Base-by-base conservation (phyloP, 1,140 invertebrate species). In the Temnothorax curvispinosus region DNA sequence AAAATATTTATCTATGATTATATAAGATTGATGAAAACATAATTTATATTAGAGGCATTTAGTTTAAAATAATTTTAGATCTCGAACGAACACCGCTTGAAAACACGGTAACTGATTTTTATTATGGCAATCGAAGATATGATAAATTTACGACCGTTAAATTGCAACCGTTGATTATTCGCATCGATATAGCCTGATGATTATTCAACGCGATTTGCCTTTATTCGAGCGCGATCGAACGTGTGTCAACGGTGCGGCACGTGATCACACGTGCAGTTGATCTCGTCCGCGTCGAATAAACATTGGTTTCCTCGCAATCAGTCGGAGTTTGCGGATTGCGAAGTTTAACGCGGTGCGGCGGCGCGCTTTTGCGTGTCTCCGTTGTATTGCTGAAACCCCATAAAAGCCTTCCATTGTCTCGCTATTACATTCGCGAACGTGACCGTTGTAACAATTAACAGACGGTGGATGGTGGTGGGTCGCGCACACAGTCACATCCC, bases 401-500 rank as follows among this genome's bases (percentile, higher is more conserved):
- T 58, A 74, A 82, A 60, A 47, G 44, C 2, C 8, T 35, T 47
- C 47, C 32, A 64, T 74, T 15, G 52, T 74, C 41, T 21, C 54
- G 27, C 27, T 62, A 75, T 84, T 47, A 60, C 69, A 60, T 60
- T 32, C 52, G 80, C 54, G 52, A 74, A 21, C 41, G 67, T 50
- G 69, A 74, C 41, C 32, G 41, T 27, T 35, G 69, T 74, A 60
- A 47, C 54, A 74, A 84, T 84, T 74, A 84, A 50, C 52, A 58
- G 5, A 56, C 7, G 27, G 38, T 7, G 27, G 7, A 52, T 47
- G 27, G 35, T 47, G n/a, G 77, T 56, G 62, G 21, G 2, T 21
- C 41, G 41, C 60, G 38, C 74, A 32, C 50, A 78, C 38, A 84
- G n/a, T 54, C 80, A 58, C 74, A 60, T 62, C 82, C 76, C 69